Evolutionary conservation across 2,888 invertebrate species (phyloP).

Genomic region (Trachelus troglodyta): DNA sequence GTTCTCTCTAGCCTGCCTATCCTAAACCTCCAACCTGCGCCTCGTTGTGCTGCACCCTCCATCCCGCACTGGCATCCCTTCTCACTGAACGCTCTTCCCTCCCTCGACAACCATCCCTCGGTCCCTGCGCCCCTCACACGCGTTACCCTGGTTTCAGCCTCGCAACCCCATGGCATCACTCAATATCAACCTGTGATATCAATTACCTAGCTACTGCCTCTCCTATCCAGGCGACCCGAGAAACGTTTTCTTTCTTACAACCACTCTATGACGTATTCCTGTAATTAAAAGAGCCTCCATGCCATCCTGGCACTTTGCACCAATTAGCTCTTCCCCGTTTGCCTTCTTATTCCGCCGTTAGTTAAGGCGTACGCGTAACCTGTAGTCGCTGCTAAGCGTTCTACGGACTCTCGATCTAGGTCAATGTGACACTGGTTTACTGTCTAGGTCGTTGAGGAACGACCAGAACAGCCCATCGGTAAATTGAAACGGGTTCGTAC

Average conservation of each 20-base stretch:
- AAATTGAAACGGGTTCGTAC: background rate
- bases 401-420: conserved; percentile 25
- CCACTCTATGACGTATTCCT: background rate
- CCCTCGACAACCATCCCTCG: background rate
- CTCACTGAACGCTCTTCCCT: background rate
- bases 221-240: background rate
- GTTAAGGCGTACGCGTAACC: background rate
- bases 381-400: background rate
- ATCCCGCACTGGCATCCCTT: conserved; percentile 8
- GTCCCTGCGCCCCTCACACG: background rate
- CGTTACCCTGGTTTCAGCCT: conserved; percentile 1
- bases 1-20: conserved; percentile 20
- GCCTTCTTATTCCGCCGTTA: conserved; percentile 12
- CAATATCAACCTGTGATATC: conserved; percentile 39
- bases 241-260: background rate
- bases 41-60: conserved; percentile 12
- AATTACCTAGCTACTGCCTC: conserved; percentile 32
- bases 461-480: background rate
- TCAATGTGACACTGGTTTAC: conserved; percentile 30
- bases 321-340: conserved; percentile 16
- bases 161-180: conserved; percentile 14
- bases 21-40: conserved; percentile 4
- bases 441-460: background rate
- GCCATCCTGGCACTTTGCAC: conserved; percentile 6
- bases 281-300: conserved; percentile 14